A percentile compares a stretch with the other conserved stretches of the same genome.
These are phyloP conservation scores for Drosophila biarmipes DNA, from an alignment of 1,140 invertebrate species.

Conservation along the genomic window DNA sequence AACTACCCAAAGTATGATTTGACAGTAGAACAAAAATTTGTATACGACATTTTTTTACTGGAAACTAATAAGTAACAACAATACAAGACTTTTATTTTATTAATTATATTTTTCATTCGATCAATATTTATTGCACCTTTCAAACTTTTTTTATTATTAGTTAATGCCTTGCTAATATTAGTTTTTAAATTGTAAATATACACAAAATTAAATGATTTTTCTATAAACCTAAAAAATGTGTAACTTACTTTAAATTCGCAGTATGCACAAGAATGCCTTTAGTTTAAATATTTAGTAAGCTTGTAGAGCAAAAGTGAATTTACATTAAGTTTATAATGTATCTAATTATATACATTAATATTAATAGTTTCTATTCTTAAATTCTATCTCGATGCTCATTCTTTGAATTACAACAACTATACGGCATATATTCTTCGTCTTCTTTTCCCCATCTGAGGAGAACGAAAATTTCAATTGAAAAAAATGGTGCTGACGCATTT, in stretches of 20 bases:
- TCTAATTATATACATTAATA: conserved; percentile 3
- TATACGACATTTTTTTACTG: no score
- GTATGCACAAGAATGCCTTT: conserved; percentile 14
- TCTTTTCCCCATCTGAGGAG: background rate
- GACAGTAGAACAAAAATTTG: background rate
- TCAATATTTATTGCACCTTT: conserved; percentile 32
- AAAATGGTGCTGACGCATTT: no score
- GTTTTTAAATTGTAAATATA: conserved; percentile 15
- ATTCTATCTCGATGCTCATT: background rate
- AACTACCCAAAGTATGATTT: background rate
- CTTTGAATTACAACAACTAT: background rate
- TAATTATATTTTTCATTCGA: background rate
- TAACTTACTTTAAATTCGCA: conserved; percentile 19
- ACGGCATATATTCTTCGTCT: background rate
- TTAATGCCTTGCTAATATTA: conserved; percentile 25
- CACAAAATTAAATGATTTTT: conserved; percentile 18
- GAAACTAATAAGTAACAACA: background rate
- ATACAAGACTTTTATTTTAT: background rate
- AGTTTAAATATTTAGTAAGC: conserved; percentile 14
- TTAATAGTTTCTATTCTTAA: background rate
- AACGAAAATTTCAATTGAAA: background rate
- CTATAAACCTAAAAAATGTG: conserved; percentile 19
- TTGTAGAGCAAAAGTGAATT: conserved; percentile 7
- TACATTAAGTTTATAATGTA: background rate
- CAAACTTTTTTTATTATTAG: background rate